Base-by-base conservation (phyloP, 2,888 invertebrate genomes). In the Azorinus chamasolen region DNA sequence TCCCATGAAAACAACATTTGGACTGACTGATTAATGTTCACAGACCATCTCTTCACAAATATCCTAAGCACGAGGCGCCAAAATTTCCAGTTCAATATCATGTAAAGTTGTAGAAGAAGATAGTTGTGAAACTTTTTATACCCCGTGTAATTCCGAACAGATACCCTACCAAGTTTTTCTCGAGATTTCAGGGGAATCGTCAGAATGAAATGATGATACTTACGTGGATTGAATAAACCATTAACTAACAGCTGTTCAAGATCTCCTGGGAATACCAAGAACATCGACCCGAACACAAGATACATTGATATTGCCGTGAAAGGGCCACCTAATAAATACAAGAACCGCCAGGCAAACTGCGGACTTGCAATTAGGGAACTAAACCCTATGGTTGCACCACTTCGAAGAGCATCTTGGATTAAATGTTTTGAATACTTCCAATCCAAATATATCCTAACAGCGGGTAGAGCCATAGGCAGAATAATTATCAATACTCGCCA, bases 311-410 rank as follows among this genome's bases (percentile, higher is more conserved):
- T 27, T 1, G 77, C 68, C 0, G 68, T 50, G 20, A 25, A 48
- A 20, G 72, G 72, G 4, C 77, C 72, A 2, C 72, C 68, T 8
- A 77, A 54, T 0, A 39, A 24, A 37, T 16, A 10, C 4, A 77
- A n/a, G 53, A 77, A 77, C 12, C 53, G 2, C 8, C 48, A 37
- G 2, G 59, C 24, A 22, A 20, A 16, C 18, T 59, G 41, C 39
- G 27, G 24, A 1, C 64, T 72, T 20, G 72, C 64, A 12, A 72
- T 32, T 32, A 77, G 20, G n/a, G 77, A 59, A 37, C 68, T 72
- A 25, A 69, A 77, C 2, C 77, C 69, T 24, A 77, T 41, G 1
- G 72, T 24, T 5, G 64, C 77, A 0, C 64, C 68, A 46, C 72
- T 77, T 14, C 18, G 10, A 20, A 69, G 68, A 12, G 72, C 72